Base-by-base conservation (phyloP, 2,888 invertebrate genomes). In the Eristalis arbustorum region DNA sequence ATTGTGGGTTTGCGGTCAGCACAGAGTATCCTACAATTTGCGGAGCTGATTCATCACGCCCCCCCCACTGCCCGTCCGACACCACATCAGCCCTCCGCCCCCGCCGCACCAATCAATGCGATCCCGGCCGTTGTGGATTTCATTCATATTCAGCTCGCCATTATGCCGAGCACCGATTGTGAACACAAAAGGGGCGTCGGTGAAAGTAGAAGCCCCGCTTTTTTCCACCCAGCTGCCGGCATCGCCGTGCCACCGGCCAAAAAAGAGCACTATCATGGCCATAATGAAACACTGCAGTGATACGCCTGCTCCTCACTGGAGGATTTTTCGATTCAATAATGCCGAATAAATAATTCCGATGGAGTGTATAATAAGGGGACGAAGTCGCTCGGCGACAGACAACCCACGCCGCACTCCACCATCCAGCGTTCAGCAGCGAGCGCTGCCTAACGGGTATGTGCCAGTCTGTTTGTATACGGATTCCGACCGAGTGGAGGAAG, bases 201-300 rank as follows among this genome's bases (percentile, higher is more conserved):
- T 14, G n/a, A 62, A 69, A 71, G 64, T 56, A 49, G 13, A 34
- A 66, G n/a, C n/a, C 14, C 1, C 37, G 10, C 68, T 25, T 68
- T 62, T 62, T 79, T 37, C 42, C 61, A 11, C n/a, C 59, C 37
- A 67, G 42, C 31, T 42, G 61, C n/a, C 10, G 31, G 0, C 31
- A 5, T 1, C 10, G 31, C 31, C 6, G 8, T 6, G 31, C 31
- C 31, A 31, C 18, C 42, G 78, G 68, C 25, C 79, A 79, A 66
- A 79, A 74, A 83, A 74, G 69, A 79, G 71, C 67, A 80, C 80
- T 71, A 84, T 84, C 80, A 79, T 80, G 75, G 57, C 49, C 57
- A 84, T 80, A 84, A 75, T 80, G 84, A 80, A 84, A 79, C 75
- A 84, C 78, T 83, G 83, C 83, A 69, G 73, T 59, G 49, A 75